phyloP scores from a whole-genome alignment of 2,797 vertebrate species.

The Phrynocephalus guinanensis region DNA sequence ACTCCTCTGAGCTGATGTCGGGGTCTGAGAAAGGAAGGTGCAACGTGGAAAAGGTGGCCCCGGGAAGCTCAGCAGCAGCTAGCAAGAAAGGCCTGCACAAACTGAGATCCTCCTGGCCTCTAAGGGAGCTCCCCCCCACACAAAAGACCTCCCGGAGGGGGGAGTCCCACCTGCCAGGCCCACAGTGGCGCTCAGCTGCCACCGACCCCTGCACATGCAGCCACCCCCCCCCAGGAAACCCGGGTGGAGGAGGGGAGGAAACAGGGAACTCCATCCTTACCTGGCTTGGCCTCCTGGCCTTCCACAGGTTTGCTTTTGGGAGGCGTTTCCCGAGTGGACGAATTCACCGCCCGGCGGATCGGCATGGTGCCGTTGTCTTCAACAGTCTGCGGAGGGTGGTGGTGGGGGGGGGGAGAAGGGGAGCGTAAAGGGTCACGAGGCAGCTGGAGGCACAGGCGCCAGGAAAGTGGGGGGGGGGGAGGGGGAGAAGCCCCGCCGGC shows the following conservation, averaged over 20 bases:
- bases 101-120: too few relatives aligned
- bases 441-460: constrained; percentile 36
- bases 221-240: too few relatives aligned
- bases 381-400: constrained; percentile 60
- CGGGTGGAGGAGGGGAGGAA: too few relatives aligned
- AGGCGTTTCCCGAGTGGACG: constrained; percentile 88
- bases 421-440: constrained; percentile 30
- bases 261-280: constrained; percentile 52
- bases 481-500: constrained; percentile 51
- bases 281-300: constrained; percentile 81
- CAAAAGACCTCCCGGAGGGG: too few relatives aligned
- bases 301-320: constrained; percentile 86
- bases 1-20: constrained; percentile 88
- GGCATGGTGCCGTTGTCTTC: constrained; percentile 87
- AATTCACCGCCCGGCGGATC: constrained; percentile 90
- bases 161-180: too few relatives aligned
- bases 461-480: constrained; percentile 49
- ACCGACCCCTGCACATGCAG: not conserved
- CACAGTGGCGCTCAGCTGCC: not conserved
- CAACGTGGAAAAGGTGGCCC: not conserved
- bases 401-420: constrained; percentile 30
- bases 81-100: too few relatives aligned
- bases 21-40: constrained; percentile 76
- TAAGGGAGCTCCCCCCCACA: too few relatives aligned
- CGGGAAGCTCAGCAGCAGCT: too few relatives aligned